Base-by-base conservation (phyloP, 2,113 vertebrate genomes). In the Otocyon megalotis region DNA sequence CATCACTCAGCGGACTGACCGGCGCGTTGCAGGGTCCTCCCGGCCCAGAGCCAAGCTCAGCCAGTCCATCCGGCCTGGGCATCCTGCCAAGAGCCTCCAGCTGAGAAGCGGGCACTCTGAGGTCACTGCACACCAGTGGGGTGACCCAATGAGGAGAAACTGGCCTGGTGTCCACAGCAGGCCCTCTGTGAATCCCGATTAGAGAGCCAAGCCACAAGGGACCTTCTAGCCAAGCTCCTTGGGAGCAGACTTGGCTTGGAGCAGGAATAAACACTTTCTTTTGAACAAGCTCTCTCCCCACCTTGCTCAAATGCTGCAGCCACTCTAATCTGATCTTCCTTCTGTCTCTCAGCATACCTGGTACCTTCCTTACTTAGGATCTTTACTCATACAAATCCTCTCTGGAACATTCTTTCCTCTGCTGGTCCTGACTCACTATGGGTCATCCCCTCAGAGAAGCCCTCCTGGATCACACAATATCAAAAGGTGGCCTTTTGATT, bases 11-110 rank as follows among this genome's bases (percentile, higher is more conserved):
- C 0, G 0, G 67, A 37, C 17, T 50, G 53, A 74, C 12, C 0
- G 92, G 14, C 0, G 15, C 0, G 0, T 32, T 7, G 11, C 48
- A 83, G 71, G 67, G 69, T 37, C 65, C 74, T 82, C 4, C 0
- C 7, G 6, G 91, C 53, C 65, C 43, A 0, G 16, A 53, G 10
- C 62, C 62, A 35, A 63, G 95, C 56, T 85, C 12, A n/a, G 87
- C n/a, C 22, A 0, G 13, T 72, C 53, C 24, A 16, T 19, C 17
- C 2, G 0, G 79, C 84, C 15, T 0, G 8, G 90, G 82, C 65
- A 30, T 79, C 84, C 80, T 67, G 74, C 91, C 80, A 82, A 37
- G 80, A 89, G 16, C 58, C n/a, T 65, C 37, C 30, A 30, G 72
- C 65, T 0, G 0, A 53, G 76, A 20, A n/a, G 37, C 1, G 2